Evolutionary conservation across 2,113 vertebrate species (phyloP), one percentile per base, ranked within the genome.

Genomic region (Pangasianodon hypophthalmus): DNA sequence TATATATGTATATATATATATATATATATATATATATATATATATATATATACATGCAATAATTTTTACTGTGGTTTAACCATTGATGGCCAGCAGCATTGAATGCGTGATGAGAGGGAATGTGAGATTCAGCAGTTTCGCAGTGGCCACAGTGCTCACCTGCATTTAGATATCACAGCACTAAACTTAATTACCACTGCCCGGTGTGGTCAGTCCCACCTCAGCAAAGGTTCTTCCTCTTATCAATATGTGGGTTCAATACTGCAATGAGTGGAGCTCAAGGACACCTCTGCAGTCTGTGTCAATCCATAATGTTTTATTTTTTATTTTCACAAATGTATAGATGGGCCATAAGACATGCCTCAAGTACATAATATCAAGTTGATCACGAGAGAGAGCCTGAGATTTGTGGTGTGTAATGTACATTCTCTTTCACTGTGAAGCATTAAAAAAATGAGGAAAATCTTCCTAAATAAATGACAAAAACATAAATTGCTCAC

Each of bases 121-220:
- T 85, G 90, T 90, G 80, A 91, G 19, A 92, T 91, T 96, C 95
- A 96, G 95, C 95, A 95, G 89, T 95, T 96, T 94, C 89, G 90
- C 91, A 90, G 90, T 92, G 92, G 93, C 93, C 91, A 91, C 88
- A 69, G 52, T 88, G 87, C 91, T 94, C 91, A 86, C 93, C 92
- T 92, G 90, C 92, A 89, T 93, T 93, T 93, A 87, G 92, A 94
- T 94, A 95, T 95, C 95, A 94, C 94, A 95, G 96, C 94, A 93
- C 92, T 93, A 94, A 95, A 96, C 94, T 93, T 95, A 95, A 96
- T 96, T 95, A 95, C 88, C 93, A 93, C 91, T 90, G 90, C 91
- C 77, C 88, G 89, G 93, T 88, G 64, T 80, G 92, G 92, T 50
- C 60, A 81, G 77, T 13, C 73, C 75, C 64, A 87, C 80, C 77